Evolutionary conservation across 2,888 invertebrate species (phyloP).

Genomic region (Synergus itoensis): DNA sequence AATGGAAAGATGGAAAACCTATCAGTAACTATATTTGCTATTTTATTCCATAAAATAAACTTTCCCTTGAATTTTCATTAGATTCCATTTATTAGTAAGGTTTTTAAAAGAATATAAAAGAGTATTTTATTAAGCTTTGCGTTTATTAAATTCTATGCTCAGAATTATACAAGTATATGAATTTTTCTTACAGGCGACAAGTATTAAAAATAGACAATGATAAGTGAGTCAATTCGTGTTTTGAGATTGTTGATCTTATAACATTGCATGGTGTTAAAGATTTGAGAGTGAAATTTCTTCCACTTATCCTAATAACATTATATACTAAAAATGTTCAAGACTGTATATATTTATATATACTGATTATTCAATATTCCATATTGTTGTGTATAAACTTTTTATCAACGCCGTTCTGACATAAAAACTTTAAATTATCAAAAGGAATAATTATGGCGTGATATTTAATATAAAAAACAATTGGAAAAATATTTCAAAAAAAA

Average conservation of each 20-base stretch:
- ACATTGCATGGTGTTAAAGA: conserved; percentile 25
- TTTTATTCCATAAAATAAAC: not conserved
- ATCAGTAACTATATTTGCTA: conserved; percentile 83
- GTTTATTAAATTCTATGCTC: conserved; percentile 4
- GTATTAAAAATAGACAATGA: conserved; percentile 51
- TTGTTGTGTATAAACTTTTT: not conserved
- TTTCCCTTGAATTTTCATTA: conserved; percentile 9
- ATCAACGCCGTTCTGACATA: not conserved
- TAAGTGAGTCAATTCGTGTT: conserved; percentile 35
- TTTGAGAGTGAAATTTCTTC: conserved; percentile 13
- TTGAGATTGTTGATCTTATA: not conserved
- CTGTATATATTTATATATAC: not conserved
- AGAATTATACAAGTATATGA: conserved; percentile 12
- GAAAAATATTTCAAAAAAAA: too few relatives aligned
- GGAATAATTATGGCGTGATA: not conserved
- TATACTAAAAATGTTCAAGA: not conserved
- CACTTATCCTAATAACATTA: not conserved
- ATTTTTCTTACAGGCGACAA: conserved; percentile 69
- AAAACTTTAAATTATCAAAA: not conserved
- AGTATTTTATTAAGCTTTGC: not conserved
- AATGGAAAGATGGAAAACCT: conserved; percentile 94
- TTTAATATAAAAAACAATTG: not conserved
- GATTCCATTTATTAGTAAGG: conserved; percentile 7
- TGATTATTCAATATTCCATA: not conserved
- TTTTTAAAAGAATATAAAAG: conserved; percentile 1